Evolutionary conservation across 2,888 invertebrate genomes (phyloP), one percentile per base, ranked within the genome.

Genomic region (Melieria picta): DNA sequence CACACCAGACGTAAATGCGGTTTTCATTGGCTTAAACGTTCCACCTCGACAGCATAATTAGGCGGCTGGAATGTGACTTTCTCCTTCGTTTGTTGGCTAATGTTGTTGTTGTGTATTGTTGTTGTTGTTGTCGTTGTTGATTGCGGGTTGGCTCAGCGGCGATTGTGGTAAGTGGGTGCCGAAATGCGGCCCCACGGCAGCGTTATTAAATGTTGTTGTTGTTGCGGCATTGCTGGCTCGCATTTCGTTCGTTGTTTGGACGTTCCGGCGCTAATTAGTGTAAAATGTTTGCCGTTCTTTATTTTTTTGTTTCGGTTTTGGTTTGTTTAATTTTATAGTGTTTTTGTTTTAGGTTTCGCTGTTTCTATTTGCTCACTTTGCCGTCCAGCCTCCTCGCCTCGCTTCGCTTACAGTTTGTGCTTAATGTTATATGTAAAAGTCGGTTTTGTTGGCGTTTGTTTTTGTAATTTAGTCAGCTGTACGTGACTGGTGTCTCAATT

Each of bases 401-500:
- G 30, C 30, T 30, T 30, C 30, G 30, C 30, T 30, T 30, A 30
- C 30, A 30, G 30, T 30, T 30, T 30, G 30, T 30, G 30, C 30
- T 2, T 30, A 30, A 30, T 30, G 1, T 1, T 30, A 30, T 30
- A 30, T 30, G 30, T 30, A 30, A 30, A 30, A 30, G 30, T 30
- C 30, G 30, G 30, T 30, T 30, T 30, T 30, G 30, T 30, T 30
- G 30, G 30, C 30, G 2, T 30, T 30, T 30, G 30, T 30, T 30
- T 30, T 30, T 30, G 30, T 30, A 30, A 30, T 30, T 30, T 30
- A 1, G 30, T 30, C 3, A 2, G 30, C 30, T 30, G 30, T 58
- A 62, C 62, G 62, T 62, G 62, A 62, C 62, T 62, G 42, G 62
- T 62, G 45, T 43, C 62, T 11, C 45, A 62, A 62, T 62, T 45